phyloP scores from a whole-genome alignment of 2,113 vertebrate genomes.

The Todiramphus saurophagus region DNA sequence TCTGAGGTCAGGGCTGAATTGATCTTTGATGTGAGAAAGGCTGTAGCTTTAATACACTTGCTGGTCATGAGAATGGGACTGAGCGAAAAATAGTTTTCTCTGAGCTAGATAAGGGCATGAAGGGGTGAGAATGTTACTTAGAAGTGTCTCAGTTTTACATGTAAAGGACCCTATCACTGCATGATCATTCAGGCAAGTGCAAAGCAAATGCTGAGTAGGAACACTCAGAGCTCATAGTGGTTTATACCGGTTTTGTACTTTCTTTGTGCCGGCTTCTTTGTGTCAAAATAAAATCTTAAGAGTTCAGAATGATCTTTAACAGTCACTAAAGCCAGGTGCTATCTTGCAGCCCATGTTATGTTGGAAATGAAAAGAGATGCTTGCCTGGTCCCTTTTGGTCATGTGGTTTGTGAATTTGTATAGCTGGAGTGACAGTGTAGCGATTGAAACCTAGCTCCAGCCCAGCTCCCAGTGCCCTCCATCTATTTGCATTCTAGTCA shows the following conservation, averaged over 20 bases:
- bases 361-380: neutral
- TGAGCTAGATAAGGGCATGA: neutral
- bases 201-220: neutral
- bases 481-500: neutral
- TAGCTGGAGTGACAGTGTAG: neutral
- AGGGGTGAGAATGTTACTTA: neutral
- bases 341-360: neutral
- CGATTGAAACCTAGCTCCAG: neutral
- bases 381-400: neutral
- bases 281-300: neutral
- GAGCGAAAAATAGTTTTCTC: neutral
- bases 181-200: neutral
- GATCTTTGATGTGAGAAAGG: constrained; percentile 32
- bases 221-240: accelerated
- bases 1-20: constrained; percentile 25
- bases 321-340: neutral
- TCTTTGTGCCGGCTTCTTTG: neutral
- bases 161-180: neutral
- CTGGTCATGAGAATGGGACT: constrained; percentile 32
- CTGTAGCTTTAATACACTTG: constrained; percentile 5
- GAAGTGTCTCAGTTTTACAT: neutral
- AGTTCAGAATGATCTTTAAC: neutral
- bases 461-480: accelerated
- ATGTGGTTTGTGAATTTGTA: neutral
- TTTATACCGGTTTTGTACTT: neutral